Base-by-base conservation (phyloP, 2,113 vertebrate species). In the Ceuthmochares aereus region DNA sequence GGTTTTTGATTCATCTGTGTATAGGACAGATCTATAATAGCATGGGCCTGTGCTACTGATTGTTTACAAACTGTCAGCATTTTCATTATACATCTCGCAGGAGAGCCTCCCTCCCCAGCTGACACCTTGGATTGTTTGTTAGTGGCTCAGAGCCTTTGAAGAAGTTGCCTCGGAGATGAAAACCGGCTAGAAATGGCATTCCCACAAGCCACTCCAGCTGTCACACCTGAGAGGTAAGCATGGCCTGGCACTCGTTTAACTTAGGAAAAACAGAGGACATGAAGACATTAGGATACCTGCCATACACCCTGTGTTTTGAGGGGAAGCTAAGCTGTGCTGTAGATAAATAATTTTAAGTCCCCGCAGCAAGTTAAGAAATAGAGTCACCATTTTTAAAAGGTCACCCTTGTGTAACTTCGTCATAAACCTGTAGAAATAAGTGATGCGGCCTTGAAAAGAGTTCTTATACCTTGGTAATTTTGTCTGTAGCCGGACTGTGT, bases 1-100 rank as follows among this genome's bases (percentile, higher is more conserved):
- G 95, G 85, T 49, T 96, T 96, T 96, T 90, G 79, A 95, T 90
- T 96, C 68, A 84, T 91, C 90, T 88, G 43, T 95, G 76, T 97
- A 96, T 91, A 94, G 84, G 66, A 92, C 86, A 79, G 80, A 87
- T 90, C 95, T 94, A 87, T 58, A 87, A 58, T 49, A 91, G 73
- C 64, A 93, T 63, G 63, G 11, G 0, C 49, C 82, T 94, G 63
- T 90, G 90, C 79, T 30, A 32, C 78, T 90, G 84, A 59, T 88
- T 93, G 94, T 95, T 96, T 94, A 80, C 94, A 95, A 79, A 36
- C 79, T 89, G 83, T 86, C 89, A 94, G 93, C 63, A 55, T 83
- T 96, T 92, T 93, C 85, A 76, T 94, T 88, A 84, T 74, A 40
- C 55, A 86, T 84, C 77, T 70, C 76, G 52, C 37, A 86, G 60